Conservation (phyloP, 2,797 vertebrate species). For the Dendrocincla tyrannina region DNA sequence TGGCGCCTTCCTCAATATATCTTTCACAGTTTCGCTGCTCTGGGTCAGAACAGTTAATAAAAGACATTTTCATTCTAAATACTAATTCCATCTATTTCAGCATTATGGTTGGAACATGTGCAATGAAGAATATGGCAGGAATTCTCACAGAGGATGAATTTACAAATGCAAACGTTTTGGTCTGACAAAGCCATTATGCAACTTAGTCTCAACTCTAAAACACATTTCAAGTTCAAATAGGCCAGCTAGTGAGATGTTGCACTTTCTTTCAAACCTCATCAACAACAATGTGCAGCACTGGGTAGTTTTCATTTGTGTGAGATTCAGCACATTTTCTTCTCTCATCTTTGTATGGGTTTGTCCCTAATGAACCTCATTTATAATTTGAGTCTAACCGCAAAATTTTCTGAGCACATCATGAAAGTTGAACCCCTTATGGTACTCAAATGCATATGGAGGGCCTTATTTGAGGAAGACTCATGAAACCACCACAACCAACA, state of each 20-base stretch:
- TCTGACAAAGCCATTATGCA: background rate
- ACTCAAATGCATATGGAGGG: background rate
- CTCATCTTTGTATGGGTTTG: background rate
- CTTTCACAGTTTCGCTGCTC: background rate
- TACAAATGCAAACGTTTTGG: background rate
- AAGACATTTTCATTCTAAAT: background rate
- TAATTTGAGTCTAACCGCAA: background rate
- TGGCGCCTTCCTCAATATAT: background rate
- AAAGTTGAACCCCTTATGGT: background rate
- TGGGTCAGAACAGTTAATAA: background rate
- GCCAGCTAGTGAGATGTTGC: background rate
- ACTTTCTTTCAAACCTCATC: background rate
- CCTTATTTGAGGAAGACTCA: background rate
- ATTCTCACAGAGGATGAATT: background rate
- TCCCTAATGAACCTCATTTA: background rate
- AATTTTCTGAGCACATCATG: background rate
- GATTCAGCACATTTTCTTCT: background rate
- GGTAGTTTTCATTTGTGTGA: background rate
- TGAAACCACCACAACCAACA: background rate
- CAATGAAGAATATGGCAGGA: background rate
- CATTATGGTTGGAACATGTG: background rate
- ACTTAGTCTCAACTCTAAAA: background rate
- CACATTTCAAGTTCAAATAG: background rate
- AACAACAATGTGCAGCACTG: background rate
- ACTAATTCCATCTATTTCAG: background rate